Evolutionary conservation across 1,140 invertebrate species (phyloP).

Genomic region (Stegodyphus dumicola): DNA sequence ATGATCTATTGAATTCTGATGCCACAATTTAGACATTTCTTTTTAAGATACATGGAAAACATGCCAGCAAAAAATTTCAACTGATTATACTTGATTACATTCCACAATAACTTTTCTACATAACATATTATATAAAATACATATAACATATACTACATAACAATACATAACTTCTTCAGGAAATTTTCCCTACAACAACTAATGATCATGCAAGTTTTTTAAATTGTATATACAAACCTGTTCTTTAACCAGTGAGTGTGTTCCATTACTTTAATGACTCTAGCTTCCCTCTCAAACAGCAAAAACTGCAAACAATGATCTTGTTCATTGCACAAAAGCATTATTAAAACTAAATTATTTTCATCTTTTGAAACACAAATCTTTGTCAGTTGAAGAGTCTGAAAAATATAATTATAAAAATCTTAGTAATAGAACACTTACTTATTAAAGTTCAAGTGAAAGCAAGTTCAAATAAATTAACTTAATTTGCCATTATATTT

Average conservation of each 20-base stretch:
- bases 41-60: background rate
- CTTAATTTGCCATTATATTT: no score
- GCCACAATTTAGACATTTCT: background rate
- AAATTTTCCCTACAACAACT: background rate
- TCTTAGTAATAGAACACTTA: no score
- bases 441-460: no score
- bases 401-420: background rate
- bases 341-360: constrained; percentile 11
- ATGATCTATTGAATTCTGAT: background rate
- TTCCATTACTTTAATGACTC: constrained; percentile 44
- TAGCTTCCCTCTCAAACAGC: constrained; percentile 34
- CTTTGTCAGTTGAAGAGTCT: constrained; percentile 29
- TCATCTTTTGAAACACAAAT: constrained; percentile 5
- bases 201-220: background rate
- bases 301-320: constrained; percentile 34
- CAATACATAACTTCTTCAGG: no score
- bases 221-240: background rate
- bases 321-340: constrained; percentile 25
- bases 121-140: no score
- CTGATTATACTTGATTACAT: no score
- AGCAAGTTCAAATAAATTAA: no score
- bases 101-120: no score
- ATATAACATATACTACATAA: no score
- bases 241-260: constrained; percentile 33
- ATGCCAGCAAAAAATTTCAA: no score